Conservation (phyloP, 2,888 invertebrate species). For the Drosophila setosimentum region DNA sequence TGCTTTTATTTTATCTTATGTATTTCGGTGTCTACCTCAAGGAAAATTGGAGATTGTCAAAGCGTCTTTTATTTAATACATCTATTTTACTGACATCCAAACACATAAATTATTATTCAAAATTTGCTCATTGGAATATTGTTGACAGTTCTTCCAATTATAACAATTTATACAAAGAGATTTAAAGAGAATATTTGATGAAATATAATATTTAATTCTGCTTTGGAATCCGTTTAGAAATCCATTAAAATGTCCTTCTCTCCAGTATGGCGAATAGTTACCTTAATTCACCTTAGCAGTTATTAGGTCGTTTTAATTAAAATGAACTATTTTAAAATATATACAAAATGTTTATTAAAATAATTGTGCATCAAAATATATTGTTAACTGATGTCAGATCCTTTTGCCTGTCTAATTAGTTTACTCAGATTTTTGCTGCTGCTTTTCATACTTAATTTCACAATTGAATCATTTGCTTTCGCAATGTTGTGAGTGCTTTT, state of each 20-base stretch:
- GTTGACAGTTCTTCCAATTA: neutral
- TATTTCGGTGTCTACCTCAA: neutral
- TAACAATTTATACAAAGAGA: neutral
- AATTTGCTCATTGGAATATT: neutral
- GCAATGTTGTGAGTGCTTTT: conserved; percentile 61
- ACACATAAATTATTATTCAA: neutral
- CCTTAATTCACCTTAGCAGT: neutral
- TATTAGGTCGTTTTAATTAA: neutral
- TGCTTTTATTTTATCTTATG: neutral
- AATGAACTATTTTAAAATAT: neutral
- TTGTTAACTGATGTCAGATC: neutral
- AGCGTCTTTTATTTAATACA: too few species aligned
- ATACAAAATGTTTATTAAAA: neutral
- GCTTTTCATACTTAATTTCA: conserved; percentile 39
- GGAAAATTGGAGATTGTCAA: neutral
- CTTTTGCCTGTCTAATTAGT: conserved; percentile 2
- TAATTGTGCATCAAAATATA: neutral
- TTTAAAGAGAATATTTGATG: neutral
- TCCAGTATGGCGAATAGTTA: neutral
- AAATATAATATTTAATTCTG: neutral
- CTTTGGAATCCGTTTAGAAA: neutral
- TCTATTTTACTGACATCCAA: neutral
- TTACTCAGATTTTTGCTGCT: conserved; percentile 13
- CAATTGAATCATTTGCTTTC: conserved; percentile 57
- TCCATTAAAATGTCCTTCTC: too few species aligned